Evolutionary conservation across 2,113 vertebrate genomes (phyloP).

Genomic region (Plecturocebus donacophilus): DNA sequence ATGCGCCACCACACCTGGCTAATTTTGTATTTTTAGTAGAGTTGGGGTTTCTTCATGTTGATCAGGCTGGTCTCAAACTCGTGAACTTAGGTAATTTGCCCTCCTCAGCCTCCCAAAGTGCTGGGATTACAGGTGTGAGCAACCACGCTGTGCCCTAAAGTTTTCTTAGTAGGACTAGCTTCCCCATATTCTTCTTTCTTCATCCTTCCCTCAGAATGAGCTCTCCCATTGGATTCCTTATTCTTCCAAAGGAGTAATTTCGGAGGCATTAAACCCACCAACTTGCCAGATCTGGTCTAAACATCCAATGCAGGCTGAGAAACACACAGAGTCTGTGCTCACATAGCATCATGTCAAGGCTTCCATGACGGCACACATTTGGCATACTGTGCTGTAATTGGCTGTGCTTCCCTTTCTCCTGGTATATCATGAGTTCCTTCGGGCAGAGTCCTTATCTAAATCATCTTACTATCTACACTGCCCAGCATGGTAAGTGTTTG

Average conservation of each 20-base stretch:
- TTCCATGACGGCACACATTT: background rate
- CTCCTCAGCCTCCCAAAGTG: no score
- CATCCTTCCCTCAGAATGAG: background rate
- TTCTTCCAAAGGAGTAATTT: background rate
- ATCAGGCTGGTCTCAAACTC: no score
- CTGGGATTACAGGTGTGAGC: no score
- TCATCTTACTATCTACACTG: background rate
- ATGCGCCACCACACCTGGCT: no score
- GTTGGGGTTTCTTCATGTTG: no score
- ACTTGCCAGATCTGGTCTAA: background rate
- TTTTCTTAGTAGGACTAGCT: background rate
- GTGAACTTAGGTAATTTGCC: no score
- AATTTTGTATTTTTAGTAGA: no score
- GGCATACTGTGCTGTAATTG: rapidly evolving
- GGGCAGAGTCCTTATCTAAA: background rate
- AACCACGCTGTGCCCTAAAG: background rate
- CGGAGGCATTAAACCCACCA: background rate
- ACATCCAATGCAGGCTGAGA: background rate
- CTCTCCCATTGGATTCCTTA: background rate
- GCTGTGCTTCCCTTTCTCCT: background rate
- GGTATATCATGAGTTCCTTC: background rate
- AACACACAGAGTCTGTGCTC: background rate
- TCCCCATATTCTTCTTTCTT: background rate
- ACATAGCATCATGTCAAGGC: rapidly evolving
- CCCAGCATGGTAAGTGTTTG: background rate